Conservation (phyloP, 2,888 invertebrate genomes). For the Leptothorax acervorum region DNA sequence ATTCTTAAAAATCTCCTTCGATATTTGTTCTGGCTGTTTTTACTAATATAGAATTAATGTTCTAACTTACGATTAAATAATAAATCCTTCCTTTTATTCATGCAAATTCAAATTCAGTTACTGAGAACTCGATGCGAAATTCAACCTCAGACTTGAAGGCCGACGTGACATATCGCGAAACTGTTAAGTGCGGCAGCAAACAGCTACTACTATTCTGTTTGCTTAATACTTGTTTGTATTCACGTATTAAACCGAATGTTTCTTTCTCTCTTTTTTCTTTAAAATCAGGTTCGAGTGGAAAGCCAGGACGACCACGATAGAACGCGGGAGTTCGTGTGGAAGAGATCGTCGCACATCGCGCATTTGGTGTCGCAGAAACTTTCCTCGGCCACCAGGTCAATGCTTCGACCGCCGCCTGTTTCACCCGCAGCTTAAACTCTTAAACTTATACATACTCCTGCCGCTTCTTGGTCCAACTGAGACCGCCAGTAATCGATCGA, state of each 20-base stretch:
- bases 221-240: background rate
- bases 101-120: background rate
- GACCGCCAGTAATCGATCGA: background rate
- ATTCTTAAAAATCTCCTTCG: background rate
- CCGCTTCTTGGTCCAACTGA: constrained; percentile 31
- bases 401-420: constrained; percentile 87
- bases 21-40: background rate
- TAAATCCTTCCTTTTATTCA: background rate
- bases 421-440: constrained; percentile 63
- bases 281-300: constrained; percentile 92
- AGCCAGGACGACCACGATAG: constrained; percentile 93
- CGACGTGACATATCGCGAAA: background rate
- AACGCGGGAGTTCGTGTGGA: constrained; percentile 94
- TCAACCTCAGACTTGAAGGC: background rate
- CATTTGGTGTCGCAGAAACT: constrained; percentile 94
- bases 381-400: constrained; percentile 88
- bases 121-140: background rate
- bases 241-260: constrained; percentile 1
- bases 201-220: background rate
- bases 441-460: background rate
- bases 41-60: background rate
- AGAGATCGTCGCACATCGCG: constrained; percentile 93
- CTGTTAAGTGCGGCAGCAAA: background rate
- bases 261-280: background rate
- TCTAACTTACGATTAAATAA: background rate